phyloP scores from a whole-genome alignment of 2,797 vertebrate species.

The Chelonia mydas region DNA sequence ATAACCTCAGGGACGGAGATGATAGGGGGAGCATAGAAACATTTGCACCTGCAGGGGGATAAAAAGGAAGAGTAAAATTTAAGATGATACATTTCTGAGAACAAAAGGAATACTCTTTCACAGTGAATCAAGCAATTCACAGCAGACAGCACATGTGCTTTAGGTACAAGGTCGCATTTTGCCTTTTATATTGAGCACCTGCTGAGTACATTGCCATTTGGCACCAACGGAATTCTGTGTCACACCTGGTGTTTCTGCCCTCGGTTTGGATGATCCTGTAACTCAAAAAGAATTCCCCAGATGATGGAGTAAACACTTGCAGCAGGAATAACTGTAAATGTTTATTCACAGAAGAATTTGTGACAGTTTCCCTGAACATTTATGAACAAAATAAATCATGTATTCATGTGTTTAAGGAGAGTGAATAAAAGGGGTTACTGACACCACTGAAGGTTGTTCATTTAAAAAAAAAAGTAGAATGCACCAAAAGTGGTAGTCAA shows the following conservation, averaged over 20 bases:
- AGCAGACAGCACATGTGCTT: too few species aligned
- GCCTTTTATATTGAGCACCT: too few species aligned
- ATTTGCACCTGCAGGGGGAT: too few species aligned
- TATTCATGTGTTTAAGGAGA: not conserved
- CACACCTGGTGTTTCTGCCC: not conserved
- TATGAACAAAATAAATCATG: not conserved
- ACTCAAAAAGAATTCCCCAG: not conserved
- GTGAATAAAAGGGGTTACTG: not conserved
- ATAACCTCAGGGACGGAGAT: too few species aligned
- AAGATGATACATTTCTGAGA: too few species aligned
- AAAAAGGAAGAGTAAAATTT: too few species aligned
- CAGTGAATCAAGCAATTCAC: too few species aligned
- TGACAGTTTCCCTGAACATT: not conserved
- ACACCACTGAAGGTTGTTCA: not conserved
- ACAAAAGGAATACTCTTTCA: too few species aligned
- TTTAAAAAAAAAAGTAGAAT: not conserved
- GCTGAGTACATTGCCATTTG: not conserved
- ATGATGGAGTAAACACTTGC: not conserved
- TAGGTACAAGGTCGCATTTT: too few species aligned
- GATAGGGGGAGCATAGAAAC: too few species aligned
- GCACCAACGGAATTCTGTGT: not conserved
- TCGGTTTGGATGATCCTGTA: not conserved
- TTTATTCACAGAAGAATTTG: not conserved
- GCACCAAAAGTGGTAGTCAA: not conserved
- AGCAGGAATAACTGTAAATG: not conserved